Evolutionary conservation across 1,140 invertebrate species (phyloP).

Genomic region (Conus ventricosus): DNA sequence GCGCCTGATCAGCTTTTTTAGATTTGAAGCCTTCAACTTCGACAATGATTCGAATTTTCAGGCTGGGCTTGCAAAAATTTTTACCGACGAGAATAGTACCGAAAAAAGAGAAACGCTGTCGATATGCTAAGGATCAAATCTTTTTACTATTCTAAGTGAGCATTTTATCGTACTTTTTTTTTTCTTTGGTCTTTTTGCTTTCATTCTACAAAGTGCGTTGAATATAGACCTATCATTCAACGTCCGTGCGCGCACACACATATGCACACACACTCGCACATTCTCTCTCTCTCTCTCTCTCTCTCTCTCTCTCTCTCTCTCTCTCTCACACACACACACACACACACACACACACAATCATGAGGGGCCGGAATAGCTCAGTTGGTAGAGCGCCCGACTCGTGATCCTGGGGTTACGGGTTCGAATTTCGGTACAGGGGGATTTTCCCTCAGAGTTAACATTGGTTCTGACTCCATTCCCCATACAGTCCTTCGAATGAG

Average conservation of each 20-base stretch:
- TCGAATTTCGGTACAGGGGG: too few relatives aligned
- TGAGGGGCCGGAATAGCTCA: too few relatives aligned
- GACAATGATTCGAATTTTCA: conserved; percentile 37
- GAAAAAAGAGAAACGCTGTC: not conserved
- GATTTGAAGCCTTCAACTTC: conserved; percentile 42
- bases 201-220: not conserved
- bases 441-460: too few relatives aligned
- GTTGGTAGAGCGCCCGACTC: too few relatives aligned
- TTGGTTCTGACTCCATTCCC: too few relatives aligned
- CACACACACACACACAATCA: too few relatives aligned
- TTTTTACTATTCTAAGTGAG: conserved; percentile 44
- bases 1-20: not conserved
- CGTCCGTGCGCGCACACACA: not conserved
- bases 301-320: not conserved
- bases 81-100: not conserved
- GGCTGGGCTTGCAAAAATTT: conserved; percentile 31
- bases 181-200: too few relatives aligned
- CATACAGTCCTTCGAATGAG: too few relatives aligned
- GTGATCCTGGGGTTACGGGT: too few relatives aligned
- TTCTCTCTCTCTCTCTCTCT: not conserved
- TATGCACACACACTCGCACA: not conserved
- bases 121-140: conserved; percentile 35
- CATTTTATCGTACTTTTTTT: not conserved
- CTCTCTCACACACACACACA: not conserved
- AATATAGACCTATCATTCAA: not conserved